These are phyloP conservation scores for Tyrophagus putrescentiae DNA, from an alignment of 1,140 invertebrate genomes.

Conservation along the genomic window DNA sequence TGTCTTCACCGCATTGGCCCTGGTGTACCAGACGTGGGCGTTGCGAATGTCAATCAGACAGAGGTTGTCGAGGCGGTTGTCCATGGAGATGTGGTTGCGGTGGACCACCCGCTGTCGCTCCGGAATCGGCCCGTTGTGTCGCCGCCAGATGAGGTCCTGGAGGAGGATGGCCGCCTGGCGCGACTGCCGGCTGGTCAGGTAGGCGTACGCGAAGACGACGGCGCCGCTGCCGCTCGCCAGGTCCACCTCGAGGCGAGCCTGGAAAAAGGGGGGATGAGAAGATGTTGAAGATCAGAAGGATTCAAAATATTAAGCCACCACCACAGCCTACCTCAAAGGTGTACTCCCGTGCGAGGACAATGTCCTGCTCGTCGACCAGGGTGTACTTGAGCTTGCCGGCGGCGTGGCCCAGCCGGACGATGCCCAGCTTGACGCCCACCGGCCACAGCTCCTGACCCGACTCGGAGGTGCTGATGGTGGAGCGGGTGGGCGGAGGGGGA, in stretches of 20 bases:
- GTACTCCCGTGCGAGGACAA: constrained; percentile 37
- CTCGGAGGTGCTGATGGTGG: constrained; percentile 3
- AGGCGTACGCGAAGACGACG: constrained; percentile 38
- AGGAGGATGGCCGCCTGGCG: neutral
- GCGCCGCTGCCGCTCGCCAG: constrained; percentile 38
- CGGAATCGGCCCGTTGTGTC: constrained; percentile 38
- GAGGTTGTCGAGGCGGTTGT: constrained; percentile 40
- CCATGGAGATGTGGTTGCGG: constrained; percentile 39
- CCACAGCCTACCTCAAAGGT: constrained; percentile 36
- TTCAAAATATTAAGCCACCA: neutral
- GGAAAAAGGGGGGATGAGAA: constrained; percentile 22
- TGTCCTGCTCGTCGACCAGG: constrained; percentile 39
- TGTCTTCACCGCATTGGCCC: neutral
- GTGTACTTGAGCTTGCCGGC: constrained; percentile 41
- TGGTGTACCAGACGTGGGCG: constrained; percentile 11
- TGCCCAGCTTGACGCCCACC: constrained; percentile 33
- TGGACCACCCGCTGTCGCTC: constrained; percentile 38
- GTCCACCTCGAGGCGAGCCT: constrained; percentile 39
- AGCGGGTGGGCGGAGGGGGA: neutral
- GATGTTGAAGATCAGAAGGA: neutral
- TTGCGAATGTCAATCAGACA: constrained; percentile 30
- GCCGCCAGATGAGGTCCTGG: constrained; percentile 34
- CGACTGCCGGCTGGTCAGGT: neutral
- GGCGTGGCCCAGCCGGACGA: constrained; percentile 35
- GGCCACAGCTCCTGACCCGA: constrained; percentile 22